Evolutionary conservation across 2,888 invertebrate genomes (phyloP).

Genomic region (Ptychoptera contaminata): DNA sequence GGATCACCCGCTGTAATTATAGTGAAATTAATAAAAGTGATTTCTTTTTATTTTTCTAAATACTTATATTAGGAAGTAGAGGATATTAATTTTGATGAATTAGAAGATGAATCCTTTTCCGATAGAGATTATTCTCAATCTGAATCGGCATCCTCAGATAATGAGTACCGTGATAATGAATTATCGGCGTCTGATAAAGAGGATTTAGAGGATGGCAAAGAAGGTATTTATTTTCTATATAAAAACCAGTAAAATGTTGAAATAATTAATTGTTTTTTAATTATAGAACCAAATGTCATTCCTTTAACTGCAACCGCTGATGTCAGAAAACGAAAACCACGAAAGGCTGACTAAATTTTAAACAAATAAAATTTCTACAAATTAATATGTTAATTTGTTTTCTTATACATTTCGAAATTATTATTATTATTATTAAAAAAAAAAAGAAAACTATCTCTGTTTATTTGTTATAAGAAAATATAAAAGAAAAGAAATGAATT

Average conservation of each 20-base stretch:
- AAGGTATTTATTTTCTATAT: slow-evolving; percentile 5
- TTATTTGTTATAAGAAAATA: not conserved
- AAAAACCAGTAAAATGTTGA: slow-evolving; percentile 1
- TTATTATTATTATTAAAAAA: too few species aligned
- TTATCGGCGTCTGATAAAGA: slow-evolving; percentile 18
- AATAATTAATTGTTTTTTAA: too few species aligned
- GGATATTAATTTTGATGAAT: slow-evolving; percentile 21
- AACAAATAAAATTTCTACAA: too few species aligned
- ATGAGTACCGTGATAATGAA: slow-evolving; percentile 13
- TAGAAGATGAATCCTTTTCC: slow-evolving; percentile 12
- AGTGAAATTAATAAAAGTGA: slow-evolving; percentile 8
- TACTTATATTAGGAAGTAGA: slow-evolving; percentile 17
- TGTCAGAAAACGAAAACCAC: slow-evolving; percentile 51
- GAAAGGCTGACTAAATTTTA: slow-evolving; percentile 46
- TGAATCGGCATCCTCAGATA: slow-evolving; percentile 12
- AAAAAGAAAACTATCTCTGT: slow-evolving; percentile 2
- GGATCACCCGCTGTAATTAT: slow-evolving; percentile 18
- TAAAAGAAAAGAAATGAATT: too few species aligned
- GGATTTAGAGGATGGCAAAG: slow-evolving; percentile 12
- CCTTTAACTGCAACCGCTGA: slow-evolving; percentile 31
- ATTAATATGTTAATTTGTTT: too few species aligned
- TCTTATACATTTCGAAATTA: too few species aligned
- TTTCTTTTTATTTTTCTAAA: slow-evolving; percentile 9
- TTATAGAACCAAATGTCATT: too few species aligned
- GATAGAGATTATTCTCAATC: slow-evolving; percentile 11